Percentiles rank a stretch among this genome's conserved stretches.
Evolutionary conservation across 1,140 invertebrate species (phyloP).

Genomic region (Pemphigus obesinymphae): DNA sequence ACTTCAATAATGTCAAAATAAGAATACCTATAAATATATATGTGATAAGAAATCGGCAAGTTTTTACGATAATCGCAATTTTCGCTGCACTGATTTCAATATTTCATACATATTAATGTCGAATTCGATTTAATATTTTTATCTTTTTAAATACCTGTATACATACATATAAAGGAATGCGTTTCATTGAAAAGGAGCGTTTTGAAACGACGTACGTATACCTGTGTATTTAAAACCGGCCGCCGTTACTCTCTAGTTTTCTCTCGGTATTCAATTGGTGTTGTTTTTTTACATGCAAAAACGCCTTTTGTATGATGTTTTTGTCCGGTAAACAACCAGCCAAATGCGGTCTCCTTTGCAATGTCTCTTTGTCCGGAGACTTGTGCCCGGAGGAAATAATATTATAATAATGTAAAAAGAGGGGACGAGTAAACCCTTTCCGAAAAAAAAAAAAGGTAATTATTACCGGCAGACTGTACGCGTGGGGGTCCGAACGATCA

Average conservation of each 20-base stretch:
- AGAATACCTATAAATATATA: too few species aligned
- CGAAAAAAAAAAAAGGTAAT: not conserved
- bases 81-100: too few species aligned
- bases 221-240: too few species aligned
- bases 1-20: too few species aligned
- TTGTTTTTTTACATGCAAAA: not conserved
- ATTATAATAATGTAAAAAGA: slow-evolving; percentile 11
- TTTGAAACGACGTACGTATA: too few species aligned
- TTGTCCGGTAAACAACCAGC: not conserved
- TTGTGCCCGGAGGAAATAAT: not conserved
- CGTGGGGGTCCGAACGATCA: not conserved
- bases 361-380: not conserved
- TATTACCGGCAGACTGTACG: not conserved
- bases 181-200: too few species aligned
- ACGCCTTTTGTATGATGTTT: not conserved
- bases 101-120: too few species aligned
- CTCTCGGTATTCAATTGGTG: not conserved
- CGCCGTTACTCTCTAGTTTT: not conserved
- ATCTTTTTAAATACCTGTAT: too few species aligned
- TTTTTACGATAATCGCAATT: too few species aligned
- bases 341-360: not conserved
- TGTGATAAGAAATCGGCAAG: too few species aligned
- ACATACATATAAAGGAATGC: too few species aligned
- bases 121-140: too few species aligned
- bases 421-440: not conserved